Base-by-base conservation (phyloP, 2,113 vertebrate genomes). In the Oncorhynchus keta region DNA sequence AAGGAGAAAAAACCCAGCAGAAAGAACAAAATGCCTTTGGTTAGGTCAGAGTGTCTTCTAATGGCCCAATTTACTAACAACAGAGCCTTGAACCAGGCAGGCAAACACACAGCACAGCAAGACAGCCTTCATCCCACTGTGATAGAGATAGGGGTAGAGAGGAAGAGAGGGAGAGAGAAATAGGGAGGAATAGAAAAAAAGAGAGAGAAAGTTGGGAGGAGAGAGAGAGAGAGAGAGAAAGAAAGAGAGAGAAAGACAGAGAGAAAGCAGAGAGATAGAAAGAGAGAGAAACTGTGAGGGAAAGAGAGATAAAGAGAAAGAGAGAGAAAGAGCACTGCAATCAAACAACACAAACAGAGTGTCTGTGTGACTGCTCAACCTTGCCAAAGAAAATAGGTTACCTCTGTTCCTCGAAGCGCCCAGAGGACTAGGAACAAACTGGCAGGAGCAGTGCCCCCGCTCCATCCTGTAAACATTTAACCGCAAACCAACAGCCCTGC, bases 371-470 rank as follows among this genome's bases (percentile, higher is more conserved):
- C 84, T 78, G 87, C 87, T 84, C 86, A 91, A 91, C 88, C 86
- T 90, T 90, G 88, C 89, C 86, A 88, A 86, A 77, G 80, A 87
- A 90, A 89, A 87, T 87, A 86, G 86, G 88, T 86, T 90, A 87
- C 86, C 88, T 88, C 84, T 84, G 89, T 76, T 84, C 82, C 84
- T 84, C 67, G 62, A 9, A 49, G 70, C 39, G 77, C 88, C 81
- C 81, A 69, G 26, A 80, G 89, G 88, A 55, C 51, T 18, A 88
- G 79, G 26, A 30, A 18, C 80, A 68, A n/a, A 76, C 85, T 79
- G 82, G 79, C 71, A 81, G 73, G 79, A 84, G 82, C 45, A 59
- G 72, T 82, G 83, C 76, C 77, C 85, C 82, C 20, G 71, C 82
- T 79, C 83, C 84, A 77, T 68, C 85, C 83, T 76, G 78, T 68